Conservation (phyloP, 1,140 invertebrate genomes). For the Drosophila navojoa region DNA sequence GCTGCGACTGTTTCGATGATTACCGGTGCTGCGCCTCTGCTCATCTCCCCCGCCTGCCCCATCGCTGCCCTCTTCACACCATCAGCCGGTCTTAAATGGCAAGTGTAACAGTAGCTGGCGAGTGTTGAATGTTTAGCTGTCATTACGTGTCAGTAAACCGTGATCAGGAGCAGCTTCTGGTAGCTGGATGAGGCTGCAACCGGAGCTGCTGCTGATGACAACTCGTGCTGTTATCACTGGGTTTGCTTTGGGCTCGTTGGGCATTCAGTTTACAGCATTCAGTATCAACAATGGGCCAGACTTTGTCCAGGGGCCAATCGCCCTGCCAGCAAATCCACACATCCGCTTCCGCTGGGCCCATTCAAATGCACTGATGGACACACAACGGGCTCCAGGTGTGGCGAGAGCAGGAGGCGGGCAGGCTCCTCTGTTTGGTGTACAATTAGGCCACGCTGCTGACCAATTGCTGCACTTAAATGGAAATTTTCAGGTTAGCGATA, state of each 20-base stretch:
- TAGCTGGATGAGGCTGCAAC: slow-evolving; percentile 11
- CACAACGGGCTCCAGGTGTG: slow-evolving; percentile 6
- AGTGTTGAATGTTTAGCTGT: slow-evolving; percentile 76
- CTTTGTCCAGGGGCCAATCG: slow-evolving; percentile 22
- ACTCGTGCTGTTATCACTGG: slow-evolving; percentile 45
- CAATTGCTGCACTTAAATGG: slow-evolving; percentile 58
- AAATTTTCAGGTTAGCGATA: slow-evolving; percentile 40
- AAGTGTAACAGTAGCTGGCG: slow-evolving; percentile 55
- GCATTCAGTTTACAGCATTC: slow-evolving; percentile 37
- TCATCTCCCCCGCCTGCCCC: background rate
- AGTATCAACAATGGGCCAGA: slow-evolving; percentile 47
- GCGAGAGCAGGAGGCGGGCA: background rate
- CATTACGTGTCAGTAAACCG: slow-evolving; percentile 79
- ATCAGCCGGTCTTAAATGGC: background rate
- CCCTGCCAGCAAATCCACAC: slow-evolving; percentile 61
- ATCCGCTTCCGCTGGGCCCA: slow-evolving; percentile 64
- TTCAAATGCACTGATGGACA: slow-evolving; percentile 49
- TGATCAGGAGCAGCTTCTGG: slow-evolving; percentile 49
- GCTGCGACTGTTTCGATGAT: slow-evolving; percentile 32
- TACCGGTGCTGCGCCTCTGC: slow-evolving; percentile 13
- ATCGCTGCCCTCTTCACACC: background rate
- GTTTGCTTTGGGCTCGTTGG: slow-evolving; percentile 17
- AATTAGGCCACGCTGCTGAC: slow-evolving; percentile 55
- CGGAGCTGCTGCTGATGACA: slow-evolving; percentile 52
- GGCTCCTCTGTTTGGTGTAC: slow-evolving; percentile 16